Base-by-base conservation (phyloP, 1,140 invertebrate species). In the Stenopsyche tienmushanensis region DNA sequence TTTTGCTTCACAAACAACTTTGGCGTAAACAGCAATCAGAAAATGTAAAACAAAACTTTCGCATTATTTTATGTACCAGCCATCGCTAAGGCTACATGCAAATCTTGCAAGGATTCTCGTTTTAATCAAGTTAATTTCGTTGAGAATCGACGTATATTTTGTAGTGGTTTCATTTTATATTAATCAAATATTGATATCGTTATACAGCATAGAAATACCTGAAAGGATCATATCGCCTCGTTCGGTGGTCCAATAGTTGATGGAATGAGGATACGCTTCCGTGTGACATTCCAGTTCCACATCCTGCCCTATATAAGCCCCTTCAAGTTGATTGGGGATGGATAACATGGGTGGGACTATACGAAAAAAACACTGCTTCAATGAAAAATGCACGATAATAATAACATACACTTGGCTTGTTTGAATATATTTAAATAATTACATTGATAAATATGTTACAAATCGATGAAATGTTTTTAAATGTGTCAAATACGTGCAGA, bases 171-270 rank as follows among this genome's bases (percentile, higher is more conserved):
- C 13, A 34, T 34, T 34, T 34, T 34, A 34, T 34, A 7, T 34
- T 34, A 34, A 7, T 34, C 13, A 34, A 7, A 34, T 34, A 34
- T 5, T 34, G 5, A 34, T 34, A 7, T 34, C 13, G 13, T 34
- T 34, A 34, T 34, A 13, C 29, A 34, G 5, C 5, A 34, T 7
- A 7, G 29, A 34, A 7, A 34, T 85, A 93, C 91, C 90, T 77
- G 91, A 92, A 77, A 92, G 89, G 71, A 94, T 93, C 91, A 94
- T 93, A 73, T 92, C 90, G 41, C 90, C 90, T 26, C 86, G 81
- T 71, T 92, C 90, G 1, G 88, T 93, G 5, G 83, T 78, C 83
- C 83, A 85, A 66, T 84, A 84, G 72, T 84, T 84, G 17, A 84
- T 80, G 3, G 83, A 83, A 17, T 79, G 77, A 1, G 83, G 83